Conservation (phyloP, 1,140 invertebrate species). For the Prorops nasuta region DNA sequence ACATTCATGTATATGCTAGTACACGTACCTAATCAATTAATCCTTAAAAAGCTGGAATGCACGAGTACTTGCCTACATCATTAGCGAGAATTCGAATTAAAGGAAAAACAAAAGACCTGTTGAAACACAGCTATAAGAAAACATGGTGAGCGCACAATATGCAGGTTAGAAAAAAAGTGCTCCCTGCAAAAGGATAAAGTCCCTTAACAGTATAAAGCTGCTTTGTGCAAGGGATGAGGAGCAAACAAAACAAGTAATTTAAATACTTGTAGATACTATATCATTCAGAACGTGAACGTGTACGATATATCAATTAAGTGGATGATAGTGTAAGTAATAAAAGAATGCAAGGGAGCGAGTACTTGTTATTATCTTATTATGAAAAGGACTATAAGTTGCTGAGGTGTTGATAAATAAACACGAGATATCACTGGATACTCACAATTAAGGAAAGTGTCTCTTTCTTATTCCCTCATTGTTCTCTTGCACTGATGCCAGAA, state of each 20-base stretch:
- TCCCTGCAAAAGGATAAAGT: too few relatives aligned
- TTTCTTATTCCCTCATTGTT: neutral
- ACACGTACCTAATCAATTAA: conserved; percentile 9
- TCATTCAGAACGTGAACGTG: conserved; percentile 14
- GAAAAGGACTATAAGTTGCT: conserved; percentile 30
- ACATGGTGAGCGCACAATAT: too few relatives aligned
- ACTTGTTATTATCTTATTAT: conserved; percentile 48
- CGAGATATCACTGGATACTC: neutral
- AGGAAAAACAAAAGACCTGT: conserved; percentile 1
- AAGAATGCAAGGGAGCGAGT: conserved; percentile 26
- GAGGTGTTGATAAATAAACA: conserved; percentile 41
- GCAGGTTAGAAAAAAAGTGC: too few relatives aligned
- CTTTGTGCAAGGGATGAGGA: too few relatives aligned
- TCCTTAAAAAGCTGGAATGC: neutral
- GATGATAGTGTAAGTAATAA: conserved; percentile 19
- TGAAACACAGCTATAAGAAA: conserved; percentile 1
- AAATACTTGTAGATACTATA: too few relatives aligned
- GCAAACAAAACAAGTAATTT: too few relatives aligned
- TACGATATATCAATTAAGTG: conserved; percentile 19
- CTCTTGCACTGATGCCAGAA: too few relatives aligned
- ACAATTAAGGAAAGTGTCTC: neutral
- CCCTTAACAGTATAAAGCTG: too few relatives aligned
- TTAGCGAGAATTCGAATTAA: neutral
- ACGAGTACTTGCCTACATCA: neutral
- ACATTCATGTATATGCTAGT: too few relatives aligned